A percentile compares a stretch with the other conserved stretches of the same genome.
Evolutionary conservation across 2,113 vertebrate species (phyloP).

Genomic region (Ascaphus truei): DNA sequence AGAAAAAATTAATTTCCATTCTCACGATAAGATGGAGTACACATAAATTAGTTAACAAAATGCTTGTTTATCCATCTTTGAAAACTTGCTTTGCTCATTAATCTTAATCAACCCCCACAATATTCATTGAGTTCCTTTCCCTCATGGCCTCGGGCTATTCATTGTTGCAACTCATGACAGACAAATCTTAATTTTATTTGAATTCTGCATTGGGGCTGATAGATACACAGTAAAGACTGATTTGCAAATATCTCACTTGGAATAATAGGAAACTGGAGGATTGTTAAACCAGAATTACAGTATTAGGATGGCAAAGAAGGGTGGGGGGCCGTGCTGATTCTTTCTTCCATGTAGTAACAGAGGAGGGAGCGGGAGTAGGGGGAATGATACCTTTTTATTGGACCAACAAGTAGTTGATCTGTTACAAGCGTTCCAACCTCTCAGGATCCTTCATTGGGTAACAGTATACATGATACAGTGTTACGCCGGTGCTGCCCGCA

Average conservation of each 20-base stretch:
- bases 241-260: conserved; percentile 50
- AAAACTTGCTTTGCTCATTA: conserved; percentile 49
- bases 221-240: conserved; percentile 45
- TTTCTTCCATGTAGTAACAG: too few species aligned
- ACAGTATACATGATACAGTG: too few species aligned
- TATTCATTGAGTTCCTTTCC: conserved; percentile 53
- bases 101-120: conserved; percentile 58
- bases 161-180: conserved; percentile 49
- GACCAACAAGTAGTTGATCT: too few species aligned
- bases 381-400: too few species aligned
- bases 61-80: conserved; percentile 49
- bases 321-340: too few species aligned
- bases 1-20: conserved; percentile 44
- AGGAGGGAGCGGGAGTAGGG: too few species aligned
- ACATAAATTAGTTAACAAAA: conserved; percentile 55
- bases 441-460: too few species aligned
- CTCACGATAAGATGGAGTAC: conserved; percentile 56
- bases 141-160: conserved; percentile 54
- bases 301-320: too few species aligned
- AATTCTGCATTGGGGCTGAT: conserved; percentile 54
- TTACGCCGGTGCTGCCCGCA: too few species aligned
- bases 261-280: conserved; percentile 38
- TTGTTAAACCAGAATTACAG: neutral
- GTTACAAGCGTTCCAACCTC: too few species aligned
- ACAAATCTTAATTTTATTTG: conserved; percentile 56